Evolutionary conservation across 2,888 invertebrate species (phyloP).

Genomic region (Tribolium freemani): DNA sequence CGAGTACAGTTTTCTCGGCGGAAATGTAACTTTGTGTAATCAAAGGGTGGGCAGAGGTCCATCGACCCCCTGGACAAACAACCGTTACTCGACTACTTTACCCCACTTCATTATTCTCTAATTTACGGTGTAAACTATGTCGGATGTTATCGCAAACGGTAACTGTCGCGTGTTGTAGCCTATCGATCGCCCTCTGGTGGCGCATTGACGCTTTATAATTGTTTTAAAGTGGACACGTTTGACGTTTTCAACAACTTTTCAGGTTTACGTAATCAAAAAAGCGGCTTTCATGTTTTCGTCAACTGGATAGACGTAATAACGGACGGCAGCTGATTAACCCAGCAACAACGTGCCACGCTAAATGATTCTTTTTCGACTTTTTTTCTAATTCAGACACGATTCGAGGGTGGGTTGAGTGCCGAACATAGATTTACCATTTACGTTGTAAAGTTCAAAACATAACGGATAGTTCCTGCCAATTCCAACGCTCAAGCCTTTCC

Average conservation of each 20-base stretch:
- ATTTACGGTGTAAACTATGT: conserved; percentile 42
- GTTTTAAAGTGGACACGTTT: conserved; percentile 53
- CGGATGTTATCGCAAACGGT: conserved; percentile 44
- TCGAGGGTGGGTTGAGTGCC: neutral
- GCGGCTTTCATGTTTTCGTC: neutral
- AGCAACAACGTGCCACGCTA: neutral
- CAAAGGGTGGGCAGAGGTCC: neutral
- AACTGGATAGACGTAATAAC: neutral
- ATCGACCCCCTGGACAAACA: conserved; percentile 3
- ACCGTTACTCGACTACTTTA: neutral
- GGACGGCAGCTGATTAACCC: neutral
- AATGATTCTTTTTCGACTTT: neutral
- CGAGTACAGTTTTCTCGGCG: too few relatives aligned
- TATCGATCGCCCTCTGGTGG: conserved; percentile 56
- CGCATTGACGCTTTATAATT: conserved; percentile 60
- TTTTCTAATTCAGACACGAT: neutral
- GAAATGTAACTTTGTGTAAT: neutral
- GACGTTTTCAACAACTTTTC: conserved; percentile 44
- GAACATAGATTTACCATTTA: conserved; percentile 13
- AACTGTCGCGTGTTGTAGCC: conserved; percentile 54
- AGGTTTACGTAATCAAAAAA: neutral
- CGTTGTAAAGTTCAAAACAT: conserved; percentile 8
- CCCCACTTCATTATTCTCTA: conserved; percentile 34
- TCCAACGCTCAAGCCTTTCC: neutral
- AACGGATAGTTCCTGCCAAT: conserved; percentile 5